Percentiles rank a stretch among this genome's conserved stretches.
These are phyloP conservation scores for Mizuhopecten yessoensis DNA, from an alignment of 1,140 invertebrate genomes.

Conservation along the genomic window DNA sequence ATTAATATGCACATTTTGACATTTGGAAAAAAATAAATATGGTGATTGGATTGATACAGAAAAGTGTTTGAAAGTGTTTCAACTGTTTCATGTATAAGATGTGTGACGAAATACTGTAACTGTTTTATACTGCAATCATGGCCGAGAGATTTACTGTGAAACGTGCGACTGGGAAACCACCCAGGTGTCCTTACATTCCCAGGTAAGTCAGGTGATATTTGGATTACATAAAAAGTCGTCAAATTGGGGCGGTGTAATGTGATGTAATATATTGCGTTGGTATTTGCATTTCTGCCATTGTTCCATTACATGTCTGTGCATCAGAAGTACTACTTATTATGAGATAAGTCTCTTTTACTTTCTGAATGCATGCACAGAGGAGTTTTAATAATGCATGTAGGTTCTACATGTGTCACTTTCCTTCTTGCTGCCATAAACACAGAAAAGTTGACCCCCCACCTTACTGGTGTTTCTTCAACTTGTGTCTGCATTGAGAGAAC, in stretches of 20 bases:
- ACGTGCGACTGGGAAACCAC: constrained; percentile 24
- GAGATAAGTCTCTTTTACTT: too few species aligned
- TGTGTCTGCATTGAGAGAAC: too few species aligned
- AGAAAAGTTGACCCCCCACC: too few species aligned
- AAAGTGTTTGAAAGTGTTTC: not conserved
- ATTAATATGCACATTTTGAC: too few species aligned
- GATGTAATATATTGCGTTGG: not conserved
- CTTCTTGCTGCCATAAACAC: too few species aligned
- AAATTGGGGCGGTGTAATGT: too few species aligned
- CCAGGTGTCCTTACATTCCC: not conserved
- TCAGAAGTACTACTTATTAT: not conserved
- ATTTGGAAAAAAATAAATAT: too few species aligned
- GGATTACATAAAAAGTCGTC: not conserved
- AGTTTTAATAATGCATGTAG: too few species aligned
- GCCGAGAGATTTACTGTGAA: not conserved
- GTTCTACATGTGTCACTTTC: too few species aligned
- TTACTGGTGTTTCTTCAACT: too few species aligned
- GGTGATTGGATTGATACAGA: too few species aligned
- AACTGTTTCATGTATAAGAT: not conserved
- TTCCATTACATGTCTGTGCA: not conserved
- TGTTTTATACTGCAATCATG: not conserved
- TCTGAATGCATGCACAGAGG: too few species aligned
- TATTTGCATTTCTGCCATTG: not conserved
- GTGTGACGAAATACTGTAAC: not conserved
- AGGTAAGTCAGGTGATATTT: not conserved